Conservation (phyloP, 1,140 invertebrate species). For the Brachionus rubens region DNA sequence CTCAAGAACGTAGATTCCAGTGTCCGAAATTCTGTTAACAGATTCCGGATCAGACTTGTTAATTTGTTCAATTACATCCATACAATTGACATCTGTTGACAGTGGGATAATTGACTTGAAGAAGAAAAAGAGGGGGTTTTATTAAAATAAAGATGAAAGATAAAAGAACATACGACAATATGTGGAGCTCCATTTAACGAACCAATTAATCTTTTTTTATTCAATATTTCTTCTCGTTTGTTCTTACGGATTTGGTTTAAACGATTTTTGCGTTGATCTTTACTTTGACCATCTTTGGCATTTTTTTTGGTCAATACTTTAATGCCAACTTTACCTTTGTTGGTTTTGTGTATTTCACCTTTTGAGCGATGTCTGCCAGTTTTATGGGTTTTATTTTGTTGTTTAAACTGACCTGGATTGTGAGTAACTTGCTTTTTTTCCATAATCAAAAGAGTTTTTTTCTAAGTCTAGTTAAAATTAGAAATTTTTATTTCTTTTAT, state of each 20-base stretch:
- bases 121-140: not conserved
- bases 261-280: constrained; percentile 30
- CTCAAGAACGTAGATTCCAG: constrained; percentile 32
- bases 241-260: constrained; percentile 23
- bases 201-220: constrained; percentile 40
- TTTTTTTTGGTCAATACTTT: constrained; percentile 16
- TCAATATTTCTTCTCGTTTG: constrained; percentile 28
- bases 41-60: constrained; percentile 29
- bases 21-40: not conserved
- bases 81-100: constrained; percentile 34
- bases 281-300: not conserved
- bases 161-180: constrained; percentile 7
- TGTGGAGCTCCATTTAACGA: constrained; percentile 24
- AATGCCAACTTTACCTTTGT: constrained; percentile 37
- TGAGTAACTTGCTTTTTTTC: constrained; percentile 33
- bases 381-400: constrained; percentile 45
- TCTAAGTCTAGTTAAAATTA: not conserved
- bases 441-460: constrained; percentile 16
- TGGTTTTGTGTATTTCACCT: constrained; percentile 32
- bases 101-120: constrained; percentile 33
- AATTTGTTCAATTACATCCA: constrained; percentile 24
- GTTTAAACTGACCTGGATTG: constrained; percentile 29
- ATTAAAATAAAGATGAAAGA: not conserved
- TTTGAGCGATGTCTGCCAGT: constrained; percentile 44
- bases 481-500: too few species aligned